These are phyloP conservation scores for Monochamus saltuarius DNA, from an alignment of 1,140 invertebrate species.

Conservation along the genomic window DNA sequence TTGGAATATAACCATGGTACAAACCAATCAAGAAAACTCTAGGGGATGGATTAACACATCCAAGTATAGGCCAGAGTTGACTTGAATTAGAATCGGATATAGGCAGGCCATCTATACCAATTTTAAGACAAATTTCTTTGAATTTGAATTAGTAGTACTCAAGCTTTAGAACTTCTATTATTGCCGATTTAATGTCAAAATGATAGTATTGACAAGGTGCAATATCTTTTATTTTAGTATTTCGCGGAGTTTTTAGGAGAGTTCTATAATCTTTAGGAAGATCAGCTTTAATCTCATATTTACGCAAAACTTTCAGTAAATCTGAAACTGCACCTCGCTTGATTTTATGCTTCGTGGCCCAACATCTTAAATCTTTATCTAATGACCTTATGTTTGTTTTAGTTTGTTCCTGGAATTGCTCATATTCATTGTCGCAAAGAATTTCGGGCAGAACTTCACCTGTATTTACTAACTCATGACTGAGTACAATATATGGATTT, in stretches of 20 bases:
- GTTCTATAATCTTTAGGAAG: constrained; percentile 11
- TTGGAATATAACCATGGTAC: constrained; percentile 14
- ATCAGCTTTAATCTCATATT: neutral
- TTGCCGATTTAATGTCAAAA: neutral
- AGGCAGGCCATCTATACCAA: constrained; percentile 20
- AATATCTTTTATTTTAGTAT: constrained; percentile 6
- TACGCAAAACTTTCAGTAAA: constrained; percentile 7
- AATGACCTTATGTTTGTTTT: too few species aligned
- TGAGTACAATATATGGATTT: too few species aligned
- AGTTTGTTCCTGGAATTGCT: too few species aligned
- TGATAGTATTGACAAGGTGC: neutral
- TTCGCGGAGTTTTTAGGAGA: constrained; percentile 7
- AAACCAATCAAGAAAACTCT: constrained; percentile 9
- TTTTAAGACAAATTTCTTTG: constrained; percentile 10
- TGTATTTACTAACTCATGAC: too few species aligned
- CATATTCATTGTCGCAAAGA: too few species aligned
- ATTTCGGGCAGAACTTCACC: too few species aligned
- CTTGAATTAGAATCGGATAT: constrained; percentile 5
- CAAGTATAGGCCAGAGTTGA: constrained; percentile 12
- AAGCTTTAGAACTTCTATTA: neutral
- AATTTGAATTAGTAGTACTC: neutral
- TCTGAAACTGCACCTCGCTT: neutral
- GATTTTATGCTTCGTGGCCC: constrained; percentile 3
- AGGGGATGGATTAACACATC: neutral
- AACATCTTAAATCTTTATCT: neutral